Percentiles rank a stretch among this genome's conserved stretches.
phyloP scores from a whole-genome alignment of 2,888 invertebrate species.

The Scaptomyza parva region DNA sequence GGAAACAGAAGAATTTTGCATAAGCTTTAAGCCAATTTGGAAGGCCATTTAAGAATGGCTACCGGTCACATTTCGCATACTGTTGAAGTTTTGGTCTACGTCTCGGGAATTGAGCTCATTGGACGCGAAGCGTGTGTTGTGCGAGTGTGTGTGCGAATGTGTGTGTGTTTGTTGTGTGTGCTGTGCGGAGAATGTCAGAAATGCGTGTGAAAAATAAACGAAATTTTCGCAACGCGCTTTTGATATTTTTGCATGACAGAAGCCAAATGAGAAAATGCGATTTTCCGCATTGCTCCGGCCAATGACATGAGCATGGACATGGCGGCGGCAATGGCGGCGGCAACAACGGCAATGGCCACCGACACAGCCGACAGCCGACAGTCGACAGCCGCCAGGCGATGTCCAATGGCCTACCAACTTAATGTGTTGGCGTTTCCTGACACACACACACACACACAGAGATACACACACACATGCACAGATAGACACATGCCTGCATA shows the following conservation, averaged over 20 bases:
- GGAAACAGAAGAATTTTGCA: conserved; percentile 11
- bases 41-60: conserved; percentile 41
- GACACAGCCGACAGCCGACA: conserved; percentile 64
- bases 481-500: conserved; percentile 25
- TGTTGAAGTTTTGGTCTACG: conserved; percentile 42
- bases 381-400: conserved; percentile 64
- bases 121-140: conserved; percentile 20
- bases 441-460: conserved; percentile 29
- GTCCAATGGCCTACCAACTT: conserved; percentile 72
- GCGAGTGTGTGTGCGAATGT: not conserved
- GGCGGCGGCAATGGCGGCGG: too few species aligned
- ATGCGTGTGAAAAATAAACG: conserved; percentile 78
- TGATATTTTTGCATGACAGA: conserved; percentile 78
- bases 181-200: conserved; percentile 68
- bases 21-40: conserved; percentile 43
- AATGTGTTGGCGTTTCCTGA: conserved; percentile 77
- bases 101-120: conserved; percentile 60
- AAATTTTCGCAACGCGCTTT: conserved; percentile 78
- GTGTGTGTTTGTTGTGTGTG: conserved; percentile 25
- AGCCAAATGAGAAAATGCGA: conserved; percentile 79
- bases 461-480: conserved; percentile 9
- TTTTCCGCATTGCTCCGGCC: conserved; percentile 80
- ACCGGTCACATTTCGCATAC: conserved; percentile 22
- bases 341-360: conserved; percentile 62
- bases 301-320: conserved; percentile 75